These are phyloP conservation scores for Casuarius casuarius DNA, from an alignment of 2,113 vertebrate species.

Conservation along the genomic window DNA sequence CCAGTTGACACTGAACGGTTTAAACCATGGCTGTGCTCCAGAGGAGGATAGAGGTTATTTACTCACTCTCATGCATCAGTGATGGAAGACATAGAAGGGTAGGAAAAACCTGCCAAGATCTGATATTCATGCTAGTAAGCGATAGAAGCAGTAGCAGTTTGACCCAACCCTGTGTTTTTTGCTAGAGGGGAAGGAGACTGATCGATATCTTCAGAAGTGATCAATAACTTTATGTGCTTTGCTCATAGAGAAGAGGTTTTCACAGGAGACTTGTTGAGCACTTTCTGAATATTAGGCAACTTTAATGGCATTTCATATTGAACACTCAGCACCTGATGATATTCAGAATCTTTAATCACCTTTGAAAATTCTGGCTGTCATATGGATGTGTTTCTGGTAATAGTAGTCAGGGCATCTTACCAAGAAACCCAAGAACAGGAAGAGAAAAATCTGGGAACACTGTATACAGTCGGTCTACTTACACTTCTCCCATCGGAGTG, in stretches of 20 bases:
- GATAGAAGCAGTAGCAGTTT: background rate
- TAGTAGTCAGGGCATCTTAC: background rate
- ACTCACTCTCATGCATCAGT: background rate
- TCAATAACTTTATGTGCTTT: background rate
- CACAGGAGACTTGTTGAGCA: background rate
- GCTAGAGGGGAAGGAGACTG: background rate
- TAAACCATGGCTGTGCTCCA: background rate
- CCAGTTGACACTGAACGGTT: constrained; percentile 12
- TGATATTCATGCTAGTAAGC: background rate
- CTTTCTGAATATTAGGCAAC: background rate
- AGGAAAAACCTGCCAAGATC: background rate
- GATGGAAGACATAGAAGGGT: background rate
- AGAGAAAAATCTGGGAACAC: background rate
- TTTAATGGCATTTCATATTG: background rate
- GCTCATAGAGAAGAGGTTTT: background rate
- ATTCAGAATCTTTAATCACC: background rate
- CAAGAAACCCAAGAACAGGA: background rate
- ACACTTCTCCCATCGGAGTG: background rate
- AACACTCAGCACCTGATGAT: background rate
- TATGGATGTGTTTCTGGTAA: background rate
- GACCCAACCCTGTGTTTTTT: background rate
- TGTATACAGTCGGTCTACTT: background rate
- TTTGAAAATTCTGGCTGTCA: background rate
- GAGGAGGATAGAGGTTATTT: constrained; percentile 17
- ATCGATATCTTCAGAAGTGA: background rate